These are phyloP conservation scores for Chelonus insularis DNA, from an alignment of 1,140 invertebrate species.

Conservation along the genomic window DNA sequence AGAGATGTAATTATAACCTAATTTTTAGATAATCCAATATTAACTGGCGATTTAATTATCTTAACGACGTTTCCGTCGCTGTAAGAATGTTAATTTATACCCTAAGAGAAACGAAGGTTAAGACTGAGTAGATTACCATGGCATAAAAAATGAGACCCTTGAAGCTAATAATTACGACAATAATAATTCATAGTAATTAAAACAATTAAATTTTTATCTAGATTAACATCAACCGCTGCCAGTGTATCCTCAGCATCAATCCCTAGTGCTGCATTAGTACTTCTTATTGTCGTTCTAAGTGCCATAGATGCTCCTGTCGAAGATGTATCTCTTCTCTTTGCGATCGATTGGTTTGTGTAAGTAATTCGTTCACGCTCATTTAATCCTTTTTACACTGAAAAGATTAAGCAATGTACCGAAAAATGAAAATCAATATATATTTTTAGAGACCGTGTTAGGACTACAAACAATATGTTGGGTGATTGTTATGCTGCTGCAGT, in stretches of 20 bases:
- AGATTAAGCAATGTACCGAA: too few relatives aligned
- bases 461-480: constrained; percentile 86
- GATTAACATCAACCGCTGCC: constrained; percentile 86
- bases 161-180: not conserved
- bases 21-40: too few relatives aligned
- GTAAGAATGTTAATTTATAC: too few relatives aligned
- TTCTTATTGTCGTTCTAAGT: constrained; percentile 82
- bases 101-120: too few relatives aligned
- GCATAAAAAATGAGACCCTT: not conserved
- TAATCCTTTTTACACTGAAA: too few relatives aligned
- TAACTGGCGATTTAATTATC: too few relatives aligned
- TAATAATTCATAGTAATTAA: not conserved
- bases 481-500: constrained; percentile 86
- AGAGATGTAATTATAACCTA: too few relatives aligned
- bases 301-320: constrained; percentile 81
- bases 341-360: constrained; percentile 91
- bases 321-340: constrained; percentile 83
- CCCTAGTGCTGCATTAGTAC: constrained; percentile 87
- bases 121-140: too few relatives aligned
- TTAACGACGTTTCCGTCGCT: too few relatives aligned
- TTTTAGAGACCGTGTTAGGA: constrained; percentile 79
- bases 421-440: too few relatives aligned
- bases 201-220: constrained; percentile 46
- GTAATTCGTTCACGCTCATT: too few relatives aligned
- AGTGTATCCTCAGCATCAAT: constrained; percentile 92